Conservation (phyloP, 37 sponge, comb jelly and placozoan species). For the Lycopodina hypogea region DNA sequence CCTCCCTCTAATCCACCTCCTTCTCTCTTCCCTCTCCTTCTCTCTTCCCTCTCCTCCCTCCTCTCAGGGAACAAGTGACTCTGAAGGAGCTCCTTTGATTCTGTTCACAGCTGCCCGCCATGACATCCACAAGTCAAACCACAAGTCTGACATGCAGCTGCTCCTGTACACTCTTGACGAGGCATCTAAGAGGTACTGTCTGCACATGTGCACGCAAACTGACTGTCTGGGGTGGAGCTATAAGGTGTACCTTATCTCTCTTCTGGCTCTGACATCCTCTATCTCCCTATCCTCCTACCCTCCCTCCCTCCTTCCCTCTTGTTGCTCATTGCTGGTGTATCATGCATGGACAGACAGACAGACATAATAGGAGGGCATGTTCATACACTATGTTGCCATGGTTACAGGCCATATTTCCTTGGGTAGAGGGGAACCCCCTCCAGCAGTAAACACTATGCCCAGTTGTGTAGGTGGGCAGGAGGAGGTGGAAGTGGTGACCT, state of each 20-base stretch:
- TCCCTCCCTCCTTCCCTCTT: conserved; percentile 4
- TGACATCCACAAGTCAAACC: conserved; percentile 21
- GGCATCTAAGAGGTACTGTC: conserved; percentile 14
- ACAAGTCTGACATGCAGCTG: conserved; percentile 40
- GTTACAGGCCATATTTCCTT: too few relatives aligned
- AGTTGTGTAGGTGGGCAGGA: too few relatives aligned
- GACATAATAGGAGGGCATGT: too few relatives aligned
- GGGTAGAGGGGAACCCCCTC: too few relatives aligned
- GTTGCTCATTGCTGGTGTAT: too few relatives aligned
- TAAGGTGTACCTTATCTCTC: not conserved
- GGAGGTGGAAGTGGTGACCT: too few relatives aligned
- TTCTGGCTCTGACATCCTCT: not conserved
- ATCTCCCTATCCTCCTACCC: not conserved
- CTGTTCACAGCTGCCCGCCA: conserved; percentile 39
- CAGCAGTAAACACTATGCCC: too few relatives aligned
- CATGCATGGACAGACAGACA: too few relatives aligned
- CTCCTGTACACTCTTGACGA: conserved; percentile 45
- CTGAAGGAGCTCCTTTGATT: conserved; percentile 40
- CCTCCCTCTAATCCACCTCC: not conserved
- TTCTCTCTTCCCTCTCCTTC: not conserved
- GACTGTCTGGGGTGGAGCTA: not conserved
- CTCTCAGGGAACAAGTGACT: conserved; percentile 35
- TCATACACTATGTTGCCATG: too few relatives aligned
- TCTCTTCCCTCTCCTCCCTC: not conserved
- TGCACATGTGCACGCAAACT: too few relatives aligned